Evolutionary conservation across 2,113 vertebrate species (phyloP).

Genomic region (Elachura formosa): DNA sequence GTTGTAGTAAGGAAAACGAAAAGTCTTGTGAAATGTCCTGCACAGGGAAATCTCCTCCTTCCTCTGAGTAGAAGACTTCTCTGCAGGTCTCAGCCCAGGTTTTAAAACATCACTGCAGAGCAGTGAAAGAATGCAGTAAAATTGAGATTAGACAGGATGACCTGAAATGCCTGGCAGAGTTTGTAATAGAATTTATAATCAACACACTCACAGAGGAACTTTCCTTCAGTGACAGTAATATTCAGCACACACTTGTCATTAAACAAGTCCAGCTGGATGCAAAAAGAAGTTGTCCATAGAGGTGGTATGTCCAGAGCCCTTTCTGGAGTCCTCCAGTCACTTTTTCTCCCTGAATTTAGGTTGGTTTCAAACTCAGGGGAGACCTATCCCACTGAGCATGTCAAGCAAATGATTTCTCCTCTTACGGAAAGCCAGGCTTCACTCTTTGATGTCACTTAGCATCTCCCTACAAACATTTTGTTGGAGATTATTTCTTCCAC

Average conservation of each 20-base stretch:
- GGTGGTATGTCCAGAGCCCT: not conserved
- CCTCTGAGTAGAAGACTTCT: not conserved
- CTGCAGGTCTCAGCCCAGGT: not conserved
- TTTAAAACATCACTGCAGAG: not conserved
- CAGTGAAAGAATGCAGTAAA: not conserved
- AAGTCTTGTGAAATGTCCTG: not conserved
- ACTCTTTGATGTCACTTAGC: not conserved
- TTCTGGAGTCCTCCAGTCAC: not conserved
- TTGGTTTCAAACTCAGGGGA: not conserved
- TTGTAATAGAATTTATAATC: not conserved
- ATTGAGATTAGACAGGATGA: rapidly evolving
- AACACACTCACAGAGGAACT: not conserved
- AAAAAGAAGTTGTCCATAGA: not conserved
- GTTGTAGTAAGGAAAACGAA: not conserved
- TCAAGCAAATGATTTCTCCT: not conserved
- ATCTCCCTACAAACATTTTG: not conserved
- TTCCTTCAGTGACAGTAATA: not conserved
- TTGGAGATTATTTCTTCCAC: conserved; percentile 49
- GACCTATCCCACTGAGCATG: rapidly evolving
- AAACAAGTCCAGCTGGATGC: not conserved
- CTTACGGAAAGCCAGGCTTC: not conserved
- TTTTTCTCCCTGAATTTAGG: not conserved
- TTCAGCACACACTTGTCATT: not conserved
- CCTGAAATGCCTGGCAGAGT: not conserved
- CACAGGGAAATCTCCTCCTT: not conserved